Conservation (phyloP, 1,140 invertebrate genomes). For the Brachionus koreanus region DNA sequence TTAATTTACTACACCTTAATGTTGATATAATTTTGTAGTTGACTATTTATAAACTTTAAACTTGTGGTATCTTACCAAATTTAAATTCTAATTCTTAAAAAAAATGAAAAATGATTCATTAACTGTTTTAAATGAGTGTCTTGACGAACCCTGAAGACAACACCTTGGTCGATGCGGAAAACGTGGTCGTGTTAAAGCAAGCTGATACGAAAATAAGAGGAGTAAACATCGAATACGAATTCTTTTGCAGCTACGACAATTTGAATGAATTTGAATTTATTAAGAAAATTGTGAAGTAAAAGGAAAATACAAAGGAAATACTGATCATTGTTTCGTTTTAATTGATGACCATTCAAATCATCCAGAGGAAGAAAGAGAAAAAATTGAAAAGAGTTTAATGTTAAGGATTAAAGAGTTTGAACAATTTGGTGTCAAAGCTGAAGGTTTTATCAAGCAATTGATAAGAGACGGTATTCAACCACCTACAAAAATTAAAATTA, state of each 20-base stretch:
- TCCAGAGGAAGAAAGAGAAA: background rate
- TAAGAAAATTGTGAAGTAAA: conserved; percentile 13
- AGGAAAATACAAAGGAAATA: background rate
- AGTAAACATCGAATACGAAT: background rate
- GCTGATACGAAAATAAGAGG: conserved; percentile 14
- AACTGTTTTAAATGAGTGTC: background rate
- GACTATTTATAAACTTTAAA: background rate
- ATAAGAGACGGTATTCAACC: background rate
- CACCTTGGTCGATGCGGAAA: background rate
- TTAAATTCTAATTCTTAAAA: background rate
- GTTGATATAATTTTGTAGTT: background rate
- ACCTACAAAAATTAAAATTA: background rate
- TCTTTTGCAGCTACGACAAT: background rate
- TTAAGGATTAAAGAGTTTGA: no score
- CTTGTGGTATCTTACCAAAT: background rate
- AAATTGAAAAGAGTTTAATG: background rate
- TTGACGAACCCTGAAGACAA: background rate
- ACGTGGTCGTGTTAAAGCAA: background rate
- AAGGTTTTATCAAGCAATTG: no score
- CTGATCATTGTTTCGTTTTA: conserved; percentile 18
- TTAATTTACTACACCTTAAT: background rate
- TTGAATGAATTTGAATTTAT: background rate
- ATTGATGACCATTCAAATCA: conserved; percentile 26
- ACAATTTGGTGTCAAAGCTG: no score
- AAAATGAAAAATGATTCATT: background rate